Base-by-base conservation (phyloP, 2,797 vertebrate species). In the Enteromius thamalakanensis region DNA sequence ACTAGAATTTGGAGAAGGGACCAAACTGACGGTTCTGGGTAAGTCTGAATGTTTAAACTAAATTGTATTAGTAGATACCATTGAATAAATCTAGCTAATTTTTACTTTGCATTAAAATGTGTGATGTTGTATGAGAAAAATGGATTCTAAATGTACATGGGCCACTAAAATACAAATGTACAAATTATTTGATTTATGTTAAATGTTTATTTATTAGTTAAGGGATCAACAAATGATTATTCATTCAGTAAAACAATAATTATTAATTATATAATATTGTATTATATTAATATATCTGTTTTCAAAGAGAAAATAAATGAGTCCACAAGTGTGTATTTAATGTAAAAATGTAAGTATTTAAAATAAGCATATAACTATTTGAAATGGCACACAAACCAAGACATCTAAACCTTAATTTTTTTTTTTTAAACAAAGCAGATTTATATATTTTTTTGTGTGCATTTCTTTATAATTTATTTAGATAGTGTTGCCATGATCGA, bases 21-120 rank as follows among this genome's bases (percentile, higher is more conserved):
- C 86, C 64, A 89, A 87, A 84, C 68, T 90, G 12, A 89, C 87
- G n/a, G 88, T 89, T 32, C 23, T 88, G 19, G 88, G 89, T 89
- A 87, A 90, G 86, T 85, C 26, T 67, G 40, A 65, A 26, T 34
- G 47, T 85, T 72, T 26, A 14, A 78, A 53, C 0, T 67, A 65
- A 34, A 74, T 37, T 26, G 3, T 23, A 42, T 6, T 47, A 67
- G 23, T 7, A 72, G 8, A 45, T 3, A 42, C 21, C 1, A 2
- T 51, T 82, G 0, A 42, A 21, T 23, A 51, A 37, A 64, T 32
- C 7, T 0, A 53, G 26, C 26, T 26, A 26, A 4, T 29, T 53
- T 1, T 53, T 65, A 34, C 34, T 34, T 34, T 64, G 9, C 9
- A 53, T 21, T 21, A 75, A 74, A 14, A 71, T 62, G 23, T 23